A percentile compares a stretch with the other conserved stretches of the same genome.
Conservation (phyloP, 2,888 invertebrate genomes). For the Vanessa cardui region DNA sequence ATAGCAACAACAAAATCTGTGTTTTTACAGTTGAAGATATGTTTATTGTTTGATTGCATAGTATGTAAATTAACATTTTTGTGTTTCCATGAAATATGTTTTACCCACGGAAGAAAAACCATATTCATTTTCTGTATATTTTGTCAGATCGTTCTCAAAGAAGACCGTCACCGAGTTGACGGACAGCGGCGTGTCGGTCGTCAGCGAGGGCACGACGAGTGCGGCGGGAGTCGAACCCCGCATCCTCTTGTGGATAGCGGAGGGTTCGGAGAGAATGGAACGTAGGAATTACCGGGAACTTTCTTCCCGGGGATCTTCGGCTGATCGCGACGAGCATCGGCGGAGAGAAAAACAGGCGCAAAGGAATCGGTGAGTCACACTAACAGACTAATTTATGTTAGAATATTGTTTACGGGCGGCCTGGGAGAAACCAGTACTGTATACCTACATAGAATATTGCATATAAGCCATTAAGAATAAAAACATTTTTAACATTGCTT, state of each 20-base stretch:
- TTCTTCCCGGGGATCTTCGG: constrained; percentile 55
- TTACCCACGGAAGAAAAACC: too few species aligned
- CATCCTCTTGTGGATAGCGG: constrained; percentile 73
- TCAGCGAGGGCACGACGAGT: constrained; percentile 82
- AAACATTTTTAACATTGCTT: too few species aligned
- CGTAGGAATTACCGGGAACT: constrained; percentile 44
- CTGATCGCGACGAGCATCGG: constrained; percentile 57
- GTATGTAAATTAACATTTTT: too few species aligned
- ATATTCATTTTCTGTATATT: background rate
- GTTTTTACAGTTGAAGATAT: background rate
- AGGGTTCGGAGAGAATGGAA: constrained; percentile 56
- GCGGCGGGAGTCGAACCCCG: constrained; percentile 58
- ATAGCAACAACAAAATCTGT: too few species aligned
- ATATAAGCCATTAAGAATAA: too few species aligned
- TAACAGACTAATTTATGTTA: background rate
- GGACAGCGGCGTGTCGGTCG: constrained; percentile 90
- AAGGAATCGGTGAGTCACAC: constrained; percentile 31
- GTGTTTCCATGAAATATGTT: too few species aligned
- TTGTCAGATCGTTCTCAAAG: constrained; percentile 83
- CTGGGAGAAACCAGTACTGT: background rate
- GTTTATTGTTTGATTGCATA: too few species aligned
- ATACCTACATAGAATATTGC: too few species aligned
- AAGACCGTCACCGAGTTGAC: constrained; percentile 88
- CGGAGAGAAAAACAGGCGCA: constrained; percentile 41
- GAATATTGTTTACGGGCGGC: background rate